Evolutionary conservation across 2,113 vertebrate genomes (phyloP).

Genomic region (Aplodontia rufa): DNA sequence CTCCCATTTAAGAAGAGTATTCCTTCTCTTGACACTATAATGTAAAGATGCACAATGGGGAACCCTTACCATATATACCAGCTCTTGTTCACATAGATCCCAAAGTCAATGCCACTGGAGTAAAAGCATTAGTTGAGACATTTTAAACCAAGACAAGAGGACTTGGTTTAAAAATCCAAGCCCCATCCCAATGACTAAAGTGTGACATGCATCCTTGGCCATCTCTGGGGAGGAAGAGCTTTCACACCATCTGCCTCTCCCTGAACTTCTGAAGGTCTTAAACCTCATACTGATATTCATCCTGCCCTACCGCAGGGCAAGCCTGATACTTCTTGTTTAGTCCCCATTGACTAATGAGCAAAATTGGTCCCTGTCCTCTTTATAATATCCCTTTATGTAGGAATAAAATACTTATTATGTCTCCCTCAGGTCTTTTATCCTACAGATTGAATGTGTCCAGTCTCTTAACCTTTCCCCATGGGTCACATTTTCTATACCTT

Average conservation of each 20-base stretch:
- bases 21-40: slow-evolving; percentile 54
- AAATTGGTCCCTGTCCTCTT: slow-evolving; percentile 68
- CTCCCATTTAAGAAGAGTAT: slow-evolving; percentile 60
- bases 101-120: not conserved
- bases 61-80: not conserved
- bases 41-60: slow-evolving; percentile 12
- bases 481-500: slow-evolving; percentile 77
- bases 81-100: not conserved
- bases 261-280: slow-evolving; percentile 18
- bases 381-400: slow-evolving; percentile 72
- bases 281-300: slow-evolving; percentile 72
- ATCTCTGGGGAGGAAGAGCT: not conserved
- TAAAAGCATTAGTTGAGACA: not conserved
- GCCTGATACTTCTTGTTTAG: slow-evolving; percentile 77
- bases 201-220: slow-evolving; percentile 22
- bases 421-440: slow-evolving; percentile 76
- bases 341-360: slow-evolving; percentile 74
- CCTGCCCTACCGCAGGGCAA: slow-evolving; percentile 38
- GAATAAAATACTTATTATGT: slow-evolving; percentile 69
- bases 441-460: slow-evolving; percentile 65
- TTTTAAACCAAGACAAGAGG: not conserved
- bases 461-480: slow-evolving; percentile 74
- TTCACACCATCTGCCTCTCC: not conserved
- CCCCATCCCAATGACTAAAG: not conserved
- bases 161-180: slow-evolving; percentile 58